Conservation (phyloP, 2,797 vertebrate species). For the Diplodus puntazzo region DNA sequence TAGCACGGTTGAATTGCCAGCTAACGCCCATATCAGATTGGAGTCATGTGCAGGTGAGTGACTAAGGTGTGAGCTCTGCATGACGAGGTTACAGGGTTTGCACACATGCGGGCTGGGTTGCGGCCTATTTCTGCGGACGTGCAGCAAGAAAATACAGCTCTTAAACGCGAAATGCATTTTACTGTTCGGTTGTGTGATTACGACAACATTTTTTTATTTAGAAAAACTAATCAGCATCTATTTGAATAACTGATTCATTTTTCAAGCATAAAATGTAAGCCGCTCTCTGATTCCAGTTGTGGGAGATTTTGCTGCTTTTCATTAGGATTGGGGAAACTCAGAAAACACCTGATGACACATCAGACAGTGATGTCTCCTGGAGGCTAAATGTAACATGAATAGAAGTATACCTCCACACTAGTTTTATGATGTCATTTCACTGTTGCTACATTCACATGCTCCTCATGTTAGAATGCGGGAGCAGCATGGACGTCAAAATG, state of each 20-base stretch:
- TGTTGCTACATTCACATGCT: no score
- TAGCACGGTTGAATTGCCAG: conserved; percentile 54
- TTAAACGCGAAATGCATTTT: not conserved
- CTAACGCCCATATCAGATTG: conserved; percentile 67
- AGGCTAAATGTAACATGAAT: no score
- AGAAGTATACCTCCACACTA: no score
- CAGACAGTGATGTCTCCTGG: no score
- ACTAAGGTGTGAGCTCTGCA: conserved; percentile 33
- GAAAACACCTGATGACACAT: no score
- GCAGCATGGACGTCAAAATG: no score
- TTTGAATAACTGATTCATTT: not conserved
- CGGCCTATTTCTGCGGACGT: not conserved
- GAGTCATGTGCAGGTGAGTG: conserved; percentile 41
- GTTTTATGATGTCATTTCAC: no score
- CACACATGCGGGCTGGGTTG: not conserved
- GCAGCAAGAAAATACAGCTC: not conserved
- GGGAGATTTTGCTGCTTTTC: not conserved
- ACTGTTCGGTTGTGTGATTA: not conserved
- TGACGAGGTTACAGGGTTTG: not conserved
- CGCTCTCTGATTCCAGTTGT: not conserved
- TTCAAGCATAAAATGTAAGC: not conserved
- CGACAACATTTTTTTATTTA: no score
- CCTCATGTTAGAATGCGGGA: no score
- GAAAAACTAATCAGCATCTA: not conserved
- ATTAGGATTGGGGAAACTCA: not conserved